phyloP scores from a whole-genome alignment of 2,797 vertebrate genomes.

The Sardinella longiceps region DNA sequence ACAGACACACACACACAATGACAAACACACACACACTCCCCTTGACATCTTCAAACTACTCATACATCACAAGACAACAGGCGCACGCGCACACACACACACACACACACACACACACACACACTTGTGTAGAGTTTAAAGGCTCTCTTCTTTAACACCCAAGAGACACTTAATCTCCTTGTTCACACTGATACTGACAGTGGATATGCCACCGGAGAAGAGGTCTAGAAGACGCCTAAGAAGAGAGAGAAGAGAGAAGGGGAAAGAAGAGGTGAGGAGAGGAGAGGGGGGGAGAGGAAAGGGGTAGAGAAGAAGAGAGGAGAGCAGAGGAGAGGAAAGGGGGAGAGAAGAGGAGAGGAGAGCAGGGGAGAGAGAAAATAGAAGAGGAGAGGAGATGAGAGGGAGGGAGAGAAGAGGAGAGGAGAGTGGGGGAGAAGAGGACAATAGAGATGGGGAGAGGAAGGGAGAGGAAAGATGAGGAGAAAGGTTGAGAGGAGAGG shows the following conservation, averaged over 20 bases:
- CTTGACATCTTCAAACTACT: not conserved
- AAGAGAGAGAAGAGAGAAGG: not conserved
- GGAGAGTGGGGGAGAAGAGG: not conserved
- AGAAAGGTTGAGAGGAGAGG: not conserved
- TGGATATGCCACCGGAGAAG: not conserved
- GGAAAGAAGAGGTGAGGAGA: not conserved
- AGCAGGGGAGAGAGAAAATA: not conserved
- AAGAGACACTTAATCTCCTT: not conserved
- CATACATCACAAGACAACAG: not conserved
- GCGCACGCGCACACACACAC: no score
- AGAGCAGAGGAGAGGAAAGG: not conserved
- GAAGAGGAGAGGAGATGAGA: not conserved
- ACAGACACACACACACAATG: not conserved
- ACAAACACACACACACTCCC: conserved; percentile 1
- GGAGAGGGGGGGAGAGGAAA: not conserved
- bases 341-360: not conserved
- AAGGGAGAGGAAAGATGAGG: not conserved
- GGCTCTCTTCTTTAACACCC: not conserved
- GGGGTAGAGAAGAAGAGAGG: not conserved
- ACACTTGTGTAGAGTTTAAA: not conserved
- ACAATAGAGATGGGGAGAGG: not conserved
- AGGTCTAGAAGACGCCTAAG: not conserved
- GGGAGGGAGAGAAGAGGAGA: not conserved
- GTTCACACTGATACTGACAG: not conserved
- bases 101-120: not conserved